A percentile compares a stretch with the other conserved stretches of the same genome.
These are phyloP conservation scores for Nibea coibor DNA, from an alignment of 2,113 vertebrate genomes.

Conservation along the genomic window DNA sequence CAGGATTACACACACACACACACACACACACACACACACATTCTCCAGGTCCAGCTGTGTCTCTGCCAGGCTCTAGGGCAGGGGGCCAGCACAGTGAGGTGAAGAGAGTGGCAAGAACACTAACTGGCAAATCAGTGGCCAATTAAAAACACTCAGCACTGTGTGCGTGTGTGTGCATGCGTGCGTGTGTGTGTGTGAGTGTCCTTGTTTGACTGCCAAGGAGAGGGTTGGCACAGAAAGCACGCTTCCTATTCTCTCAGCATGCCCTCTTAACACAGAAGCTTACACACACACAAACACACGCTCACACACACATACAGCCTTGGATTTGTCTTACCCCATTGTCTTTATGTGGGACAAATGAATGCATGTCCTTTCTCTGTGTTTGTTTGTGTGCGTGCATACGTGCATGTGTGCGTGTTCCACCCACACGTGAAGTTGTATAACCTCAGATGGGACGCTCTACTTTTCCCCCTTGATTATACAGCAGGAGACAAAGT, in stretches of 20 bases:
- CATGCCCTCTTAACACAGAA: conserved; percentile 54
- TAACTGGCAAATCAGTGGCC: conserved; percentile 73
- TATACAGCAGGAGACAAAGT: conserved; percentile 11
- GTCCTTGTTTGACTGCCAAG: conserved; percentile 72
- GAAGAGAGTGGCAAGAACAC: conserved; percentile 72
- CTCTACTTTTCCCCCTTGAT: conserved; percentile 6
- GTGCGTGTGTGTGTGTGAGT: conserved; percentile 36
- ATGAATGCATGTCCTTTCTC: conserved; percentile 41
- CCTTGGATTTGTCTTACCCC: conserved; percentile 47
- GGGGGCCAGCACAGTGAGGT: conserved; percentile 68
- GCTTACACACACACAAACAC: conserved; percentile 36
- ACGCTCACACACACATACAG: conserved; percentile 16
- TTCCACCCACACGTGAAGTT: conserved; percentile 26
- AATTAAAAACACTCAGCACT: conserved; percentile 67
- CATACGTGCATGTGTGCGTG: neutral
- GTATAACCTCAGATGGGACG: conserved; percentile 42
- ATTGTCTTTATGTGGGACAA: conserved; percentile 65
- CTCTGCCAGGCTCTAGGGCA: conserved; percentile 66
- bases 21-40: conserved; percentile 36
- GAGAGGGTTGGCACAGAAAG: conserved; percentile 65
- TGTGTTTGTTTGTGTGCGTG: neutral
- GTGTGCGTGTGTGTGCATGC: conserved; percentile 39
- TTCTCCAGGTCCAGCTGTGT: conserved; percentile 64
- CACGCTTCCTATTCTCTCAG: conserved; percentile 70
- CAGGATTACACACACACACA: conserved; percentile 19